Conservation (phyloP, 2,888 invertebrate genomes). For the Anorthoa munda region DNA sequence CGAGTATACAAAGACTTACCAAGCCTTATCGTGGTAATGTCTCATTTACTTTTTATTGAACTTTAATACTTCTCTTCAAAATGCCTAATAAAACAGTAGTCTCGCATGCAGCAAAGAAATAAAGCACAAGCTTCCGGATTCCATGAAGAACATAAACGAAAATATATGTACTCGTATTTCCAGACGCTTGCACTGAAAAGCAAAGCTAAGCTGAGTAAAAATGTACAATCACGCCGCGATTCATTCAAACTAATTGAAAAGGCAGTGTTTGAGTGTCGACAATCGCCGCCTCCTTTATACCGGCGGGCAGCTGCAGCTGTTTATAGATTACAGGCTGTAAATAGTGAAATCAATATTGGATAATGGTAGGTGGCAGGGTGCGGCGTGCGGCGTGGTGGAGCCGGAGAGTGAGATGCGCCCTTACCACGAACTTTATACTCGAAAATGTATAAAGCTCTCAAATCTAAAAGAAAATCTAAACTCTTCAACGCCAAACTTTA, state of each 20-base stretch:
- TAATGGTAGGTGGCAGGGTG: constrained; percentile 84
- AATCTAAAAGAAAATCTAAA: background rate
- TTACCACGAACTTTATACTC: constrained; percentile 72
- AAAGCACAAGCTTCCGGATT: background rate
- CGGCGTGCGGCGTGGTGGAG: constrained; percentile 75
- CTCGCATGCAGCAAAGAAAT: background rate
- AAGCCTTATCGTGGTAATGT: background rate
- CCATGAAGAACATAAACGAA: constrained; percentile 3
- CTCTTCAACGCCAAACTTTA: background rate
- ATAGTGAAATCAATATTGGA: constrained; percentile 90
- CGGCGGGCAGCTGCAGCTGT: constrained; percentile 75
- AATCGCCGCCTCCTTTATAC: constrained; percentile 65
- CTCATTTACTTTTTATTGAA: background rate
- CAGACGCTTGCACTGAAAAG: constrained; percentile 1
- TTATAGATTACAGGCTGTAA: constrained; percentile 86
- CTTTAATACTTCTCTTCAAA: background rate
- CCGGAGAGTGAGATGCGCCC: constrained; percentile 76
- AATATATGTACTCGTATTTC: background rate
- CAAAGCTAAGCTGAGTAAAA: constrained; percentile 17
- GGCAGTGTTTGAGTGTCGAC: constrained; percentile 29
- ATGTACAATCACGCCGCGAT: background rate
- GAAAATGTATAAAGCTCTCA: background rate
- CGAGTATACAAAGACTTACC: background rate
- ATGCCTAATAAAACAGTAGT: background rate
- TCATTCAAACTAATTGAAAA: constrained; percentile 45